A percentile compares a stretch with the other conserved stretches of the same genome.
Conservation (phyloP, 2,797 vertebrate genomes). For the Heliangelus exortis region DNA sequence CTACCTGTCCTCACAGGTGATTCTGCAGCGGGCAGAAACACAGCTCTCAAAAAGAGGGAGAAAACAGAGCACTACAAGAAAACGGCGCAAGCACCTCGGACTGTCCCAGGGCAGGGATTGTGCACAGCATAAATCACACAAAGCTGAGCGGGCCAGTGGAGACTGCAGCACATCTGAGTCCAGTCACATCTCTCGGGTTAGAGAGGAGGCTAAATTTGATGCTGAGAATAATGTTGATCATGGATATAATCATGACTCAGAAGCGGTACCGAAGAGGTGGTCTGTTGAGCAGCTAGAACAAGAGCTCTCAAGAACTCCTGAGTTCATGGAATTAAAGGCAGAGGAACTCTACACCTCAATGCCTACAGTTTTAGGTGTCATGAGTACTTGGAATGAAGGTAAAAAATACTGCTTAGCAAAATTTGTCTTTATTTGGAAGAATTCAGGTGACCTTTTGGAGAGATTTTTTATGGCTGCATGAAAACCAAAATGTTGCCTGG, state of each 20-base stretch:
- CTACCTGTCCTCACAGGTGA: not conserved
- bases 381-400: conserved; percentile 88
- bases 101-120: not conserved
- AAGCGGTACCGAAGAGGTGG: not conserved
- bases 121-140: not conserved
- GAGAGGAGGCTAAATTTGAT: not conserved
- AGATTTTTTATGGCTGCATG: not conserved
- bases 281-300: conserved; percentile 24
- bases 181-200: not conserved
- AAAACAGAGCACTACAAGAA: not conserved
- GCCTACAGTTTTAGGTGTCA: conserved; percentile 85
- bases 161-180: rapidly evolving
- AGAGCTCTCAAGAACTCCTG: conserved; percentile 48
- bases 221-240: not conserved
- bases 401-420: not conserved
- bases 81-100: conserved; percentile 22
- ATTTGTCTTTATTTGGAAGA: not conserved
- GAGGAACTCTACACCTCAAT: conserved; percentile 87
- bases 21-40: conserved; percentile 8
- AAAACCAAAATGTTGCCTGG: not conserved
- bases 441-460: not conserved
- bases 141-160: not conserved
- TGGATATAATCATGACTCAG: rapidly evolving
- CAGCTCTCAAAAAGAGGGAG: conserved; percentile 10
- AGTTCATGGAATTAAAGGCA: conserved; percentile 84